Base-by-base conservation (phyloP, 2,797 vertebrate species). In the Gadopsis bispinosus region DNA sequence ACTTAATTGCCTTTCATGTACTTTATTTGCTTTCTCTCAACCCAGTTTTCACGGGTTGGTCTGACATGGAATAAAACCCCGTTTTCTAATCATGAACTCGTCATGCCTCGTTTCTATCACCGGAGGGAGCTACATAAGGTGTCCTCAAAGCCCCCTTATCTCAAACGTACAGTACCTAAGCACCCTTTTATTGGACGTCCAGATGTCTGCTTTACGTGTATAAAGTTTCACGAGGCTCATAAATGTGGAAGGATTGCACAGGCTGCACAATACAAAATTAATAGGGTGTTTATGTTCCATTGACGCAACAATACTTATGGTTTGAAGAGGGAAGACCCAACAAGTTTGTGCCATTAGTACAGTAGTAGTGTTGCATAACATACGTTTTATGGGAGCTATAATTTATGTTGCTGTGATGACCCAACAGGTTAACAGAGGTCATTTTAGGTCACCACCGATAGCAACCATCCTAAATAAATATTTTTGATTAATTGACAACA, bases 201-300 rank as follows among this genome's bases (percentile, higher is more conserved):
- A 13, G 22, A 5, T 59, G 55, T 80, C 35, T 73, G 64, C 31
- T 73, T 39, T 50, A 3, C 8, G 17, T 60, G 10, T 74, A 70
- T 78, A 22, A 59, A 51, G 62, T 87, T 88, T 88, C 53, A 86
- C 26, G 5, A 83, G 80, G 17, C 22, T 80, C 41, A 31, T 31
- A 62, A 81, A 69, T 65, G 54, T 33, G 5, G 0, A 74, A 6
- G 11, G 16, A 8, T 62, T 47, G 16, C 29, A 39, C 33, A 33
- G 31, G 43, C 26, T 17, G 67, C 5, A 58, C 53, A 41, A 59
- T 45, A 41, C 53, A 86, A 73, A 67, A 72, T 0, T 8, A 50
- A 76, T 12, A 67, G 31, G 7, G 7, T 35, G 13, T 68, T 41
- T 19, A 45, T 43, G 22, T 73, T 64, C 8, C 16, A 71, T 11